Conservation (phyloP, 2,113 vertebrate species). For the Etheostoma cragini region DNA sequence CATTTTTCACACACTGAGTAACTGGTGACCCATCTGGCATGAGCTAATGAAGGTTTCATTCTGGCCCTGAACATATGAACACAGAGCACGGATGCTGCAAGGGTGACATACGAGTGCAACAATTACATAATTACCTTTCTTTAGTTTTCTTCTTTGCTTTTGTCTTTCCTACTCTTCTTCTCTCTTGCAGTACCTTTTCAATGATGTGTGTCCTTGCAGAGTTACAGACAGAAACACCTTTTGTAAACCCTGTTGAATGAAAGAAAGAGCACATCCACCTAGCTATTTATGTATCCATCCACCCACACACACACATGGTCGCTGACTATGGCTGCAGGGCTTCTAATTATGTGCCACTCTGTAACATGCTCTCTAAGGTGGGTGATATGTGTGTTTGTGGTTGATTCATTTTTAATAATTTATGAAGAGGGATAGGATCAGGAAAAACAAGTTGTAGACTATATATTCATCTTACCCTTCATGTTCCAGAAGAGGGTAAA, state of each 20-base stretch:
- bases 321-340: background rate
- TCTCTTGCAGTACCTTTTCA: background rate
- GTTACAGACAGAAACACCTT: slow-evolving; percentile 12
- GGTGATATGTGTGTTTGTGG: background rate
- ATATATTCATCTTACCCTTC: background rate
- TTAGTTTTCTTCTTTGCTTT: background rate
- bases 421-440: background rate
- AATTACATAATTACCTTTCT: background rate
- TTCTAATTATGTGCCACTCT: slow-evolving; percentile 8
- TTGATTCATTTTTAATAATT: background rate
- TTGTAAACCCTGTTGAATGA: slow-evolving; percentile 27
- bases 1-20: background rate
- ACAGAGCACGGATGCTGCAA: background rate
- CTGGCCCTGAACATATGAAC: background rate
- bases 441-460: background rate
- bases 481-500: background rate
- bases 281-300: background rate
- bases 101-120: background rate
- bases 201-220: background rate
- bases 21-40: background rate
- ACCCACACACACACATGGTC: no score
- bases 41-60: background rate
- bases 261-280: slow-evolving; percentile 46
- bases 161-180: background rate
- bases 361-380: background rate